Percentiles rank a stretch among this genome's conserved stretches.
phyloP scores from a whole-genome alignment of 2,113 vertebrate genomes.

The Echinops telfairi region DNA sequence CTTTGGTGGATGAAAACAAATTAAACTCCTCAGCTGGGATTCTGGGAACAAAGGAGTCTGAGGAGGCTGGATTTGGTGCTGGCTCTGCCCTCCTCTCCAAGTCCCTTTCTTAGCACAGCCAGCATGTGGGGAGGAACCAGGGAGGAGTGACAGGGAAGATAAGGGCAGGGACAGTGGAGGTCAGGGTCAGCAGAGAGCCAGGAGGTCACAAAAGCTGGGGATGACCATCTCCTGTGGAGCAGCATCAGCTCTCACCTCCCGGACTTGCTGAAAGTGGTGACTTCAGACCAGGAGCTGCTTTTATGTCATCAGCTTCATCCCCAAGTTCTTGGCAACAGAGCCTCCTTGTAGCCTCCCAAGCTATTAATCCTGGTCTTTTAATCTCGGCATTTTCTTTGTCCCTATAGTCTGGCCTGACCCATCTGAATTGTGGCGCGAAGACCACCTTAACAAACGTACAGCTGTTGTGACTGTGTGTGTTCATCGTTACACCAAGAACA shows the following conservation, averaged over 20 bases:
- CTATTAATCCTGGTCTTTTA: not conserved
- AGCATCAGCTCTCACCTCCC: not conserved
- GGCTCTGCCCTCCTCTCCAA: not conserved
- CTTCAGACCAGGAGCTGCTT: not conserved
- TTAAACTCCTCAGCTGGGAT: not conserved
- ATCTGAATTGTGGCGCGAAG: not conserved
- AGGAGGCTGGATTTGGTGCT: not conserved
- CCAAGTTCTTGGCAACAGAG: not conserved
- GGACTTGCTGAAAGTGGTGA: not conserved
- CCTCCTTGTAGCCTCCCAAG: not conserved
- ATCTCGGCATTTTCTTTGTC: not conserved
- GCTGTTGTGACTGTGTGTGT: not conserved
- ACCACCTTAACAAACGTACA: not conserved
- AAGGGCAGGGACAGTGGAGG: not conserved
- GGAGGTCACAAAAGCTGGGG: rapidly evolving
- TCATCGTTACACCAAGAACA: not conserved
- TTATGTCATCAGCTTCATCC: not conserved
- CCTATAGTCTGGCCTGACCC: not conserved
- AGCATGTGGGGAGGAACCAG: not conserved
- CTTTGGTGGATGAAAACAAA: not conserved
- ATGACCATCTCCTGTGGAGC: not conserved
- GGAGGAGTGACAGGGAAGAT: rapidly evolving
- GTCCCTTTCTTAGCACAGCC: not conserved
- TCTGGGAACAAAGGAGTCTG: not conserved
- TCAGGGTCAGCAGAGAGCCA: not conserved